These are phyloP conservation scores for Neofelis nebulosa DNA, from an alignment of 2,113 vertebrate species.

Conservation along the genomic window DNA sequence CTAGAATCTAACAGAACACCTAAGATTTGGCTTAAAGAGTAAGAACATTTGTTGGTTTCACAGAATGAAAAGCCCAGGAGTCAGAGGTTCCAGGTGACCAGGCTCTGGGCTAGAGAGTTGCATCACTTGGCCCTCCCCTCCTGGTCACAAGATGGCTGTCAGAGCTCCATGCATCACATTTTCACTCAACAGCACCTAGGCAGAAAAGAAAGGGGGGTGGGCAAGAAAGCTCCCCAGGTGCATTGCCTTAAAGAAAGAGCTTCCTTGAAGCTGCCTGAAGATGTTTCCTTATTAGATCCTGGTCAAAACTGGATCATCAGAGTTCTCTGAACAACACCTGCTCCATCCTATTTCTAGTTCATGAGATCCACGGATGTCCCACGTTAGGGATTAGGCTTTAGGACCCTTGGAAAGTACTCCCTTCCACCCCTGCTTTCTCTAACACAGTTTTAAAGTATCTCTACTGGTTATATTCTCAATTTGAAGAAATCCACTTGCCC, in stretches of 20 bases:
- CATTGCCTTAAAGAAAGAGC: neutral
- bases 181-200: neutral
- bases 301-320: neutral
- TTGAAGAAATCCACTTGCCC: neutral
- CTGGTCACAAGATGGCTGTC: neutral
- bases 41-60: constrained; percentile 38
- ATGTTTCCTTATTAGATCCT: neutral
- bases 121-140: neutral
- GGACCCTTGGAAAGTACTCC: neutral
- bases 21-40: neutral
- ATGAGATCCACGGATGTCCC: neutral
- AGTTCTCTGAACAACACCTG: neutral
- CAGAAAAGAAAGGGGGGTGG: neutral
- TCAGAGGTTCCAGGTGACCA: neutral
- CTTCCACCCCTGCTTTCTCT: neutral
- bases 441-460: neutral
- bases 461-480: neutral
- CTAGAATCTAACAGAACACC: neutral
- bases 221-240: neutral
- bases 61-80: neutral
- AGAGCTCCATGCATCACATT: neutral
- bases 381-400: neutral
- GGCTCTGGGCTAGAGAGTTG: neutral
- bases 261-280: neutral
- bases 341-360: neutral